A percentile compares a stretch with the other conserved stretches of the same genome.
phyloP scores from a whole-genome alignment of 2,888 invertebrate genomes.

The Pardosa pseudoannulata region DNA sequence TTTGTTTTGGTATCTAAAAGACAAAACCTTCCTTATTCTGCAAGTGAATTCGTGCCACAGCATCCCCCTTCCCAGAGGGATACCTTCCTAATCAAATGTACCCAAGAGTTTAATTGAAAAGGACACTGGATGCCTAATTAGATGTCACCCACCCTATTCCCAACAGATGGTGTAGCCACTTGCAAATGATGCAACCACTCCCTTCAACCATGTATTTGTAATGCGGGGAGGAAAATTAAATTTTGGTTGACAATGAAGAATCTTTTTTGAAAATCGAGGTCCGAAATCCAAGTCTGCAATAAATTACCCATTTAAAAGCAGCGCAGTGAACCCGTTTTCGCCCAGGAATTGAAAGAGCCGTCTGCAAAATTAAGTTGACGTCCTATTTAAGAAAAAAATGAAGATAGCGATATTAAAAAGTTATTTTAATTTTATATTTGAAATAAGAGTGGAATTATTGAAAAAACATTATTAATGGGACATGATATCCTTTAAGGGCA shows the following conservation, averaged over 20 bases:
- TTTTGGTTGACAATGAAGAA: conserved; percentile 13
- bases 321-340: not conserved
- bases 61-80: not conserved
- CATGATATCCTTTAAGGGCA: no score
- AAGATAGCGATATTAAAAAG: no score
- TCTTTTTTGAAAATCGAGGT: not conserved
- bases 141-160: conserved; percentile 12
- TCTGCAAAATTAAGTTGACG: not conserved
- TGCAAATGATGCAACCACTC: conserved; percentile 1
- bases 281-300: not conserved
- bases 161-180: conserved; percentile 9
- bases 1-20: no score
- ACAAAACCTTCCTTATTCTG: not conserved
- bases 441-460: no score
- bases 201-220: conserved; percentile 7
- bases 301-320: not conserved
- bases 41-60: not conserved
- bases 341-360: not conserved
- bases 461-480: no score
- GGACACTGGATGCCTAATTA: conserved; percentile 13
- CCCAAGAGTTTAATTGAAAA: conserved; percentile 13
- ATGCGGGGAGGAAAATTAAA: conserved; percentile 2
- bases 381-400: no score
- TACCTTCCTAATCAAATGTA: conserved; percentile 11
- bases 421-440: no score